Conservation (phyloP, 2,888 invertebrate species). For the Arctia plantaginis region DNA sequence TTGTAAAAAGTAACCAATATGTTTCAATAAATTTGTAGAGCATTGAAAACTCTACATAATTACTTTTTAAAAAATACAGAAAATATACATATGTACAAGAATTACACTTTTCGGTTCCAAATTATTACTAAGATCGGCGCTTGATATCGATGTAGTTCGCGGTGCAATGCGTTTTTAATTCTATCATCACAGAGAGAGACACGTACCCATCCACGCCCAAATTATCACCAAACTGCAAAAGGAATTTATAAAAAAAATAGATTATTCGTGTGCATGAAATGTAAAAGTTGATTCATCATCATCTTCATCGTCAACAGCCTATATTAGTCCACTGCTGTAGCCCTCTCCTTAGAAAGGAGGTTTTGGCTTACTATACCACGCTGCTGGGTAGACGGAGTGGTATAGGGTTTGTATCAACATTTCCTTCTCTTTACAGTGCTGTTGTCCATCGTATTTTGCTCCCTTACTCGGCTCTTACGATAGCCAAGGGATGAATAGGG, state of each 20-base stretch:
- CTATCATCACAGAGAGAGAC: background rate
- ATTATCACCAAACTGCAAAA: background rate
- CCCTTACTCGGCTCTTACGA: too few species aligned
- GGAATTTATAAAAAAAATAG: slow-evolving; percentile 11
- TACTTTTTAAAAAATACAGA: background rate
- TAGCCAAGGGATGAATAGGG: too few species aligned
- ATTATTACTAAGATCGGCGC: background rate
- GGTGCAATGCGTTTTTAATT: slow-evolving; percentile 14
- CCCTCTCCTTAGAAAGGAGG: too few species aligned
- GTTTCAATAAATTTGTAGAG: background rate
- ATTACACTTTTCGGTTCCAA: slow-evolving; percentile 13
- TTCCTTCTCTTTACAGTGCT: too few species aligned
- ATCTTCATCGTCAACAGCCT: too few species aligned
- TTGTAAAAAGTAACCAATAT: background rate
- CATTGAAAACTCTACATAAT: slow-evolving; percentile 7
- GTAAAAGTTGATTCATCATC: too few species aligned
- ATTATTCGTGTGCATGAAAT: background rate
- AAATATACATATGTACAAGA: background rate
- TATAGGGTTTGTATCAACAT: too few species aligned
- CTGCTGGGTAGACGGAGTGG: too few species aligned
- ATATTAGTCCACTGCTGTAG: too few species aligned
- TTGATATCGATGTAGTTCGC: slow-evolving; percentile 9
- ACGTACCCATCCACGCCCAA: slow-evolving; percentile 10
- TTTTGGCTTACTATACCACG: too few species aligned
- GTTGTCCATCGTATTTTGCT: too few species aligned